These are phyloP conservation scores for Drosophila punjabiensis DNA, from an alignment of 1,140 invertebrate genomes.

Conservation along the genomic window DNA sequence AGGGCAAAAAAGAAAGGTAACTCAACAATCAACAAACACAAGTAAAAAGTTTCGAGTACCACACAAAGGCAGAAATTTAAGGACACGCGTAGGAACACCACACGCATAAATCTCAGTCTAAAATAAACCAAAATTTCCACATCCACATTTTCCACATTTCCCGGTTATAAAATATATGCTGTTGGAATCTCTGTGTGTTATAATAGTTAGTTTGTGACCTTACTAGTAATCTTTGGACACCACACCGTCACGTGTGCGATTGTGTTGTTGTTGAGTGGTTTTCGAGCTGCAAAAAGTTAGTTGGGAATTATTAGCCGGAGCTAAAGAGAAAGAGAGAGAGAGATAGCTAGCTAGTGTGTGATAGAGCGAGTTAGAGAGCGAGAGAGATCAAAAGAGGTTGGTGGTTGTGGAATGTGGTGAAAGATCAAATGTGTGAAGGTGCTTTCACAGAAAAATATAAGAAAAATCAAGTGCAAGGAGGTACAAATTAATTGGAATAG, in stretches of 20 bases:
- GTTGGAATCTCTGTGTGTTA: constrained; percentile 15
- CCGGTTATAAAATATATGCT: constrained; percentile 17
- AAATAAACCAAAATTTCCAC: constrained; percentile 5
- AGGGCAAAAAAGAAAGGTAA: constrained; percentile 15
- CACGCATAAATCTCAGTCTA: constrained; percentile 20
- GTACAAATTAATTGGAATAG: neutral
- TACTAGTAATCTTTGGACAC: constrained; percentile 30
- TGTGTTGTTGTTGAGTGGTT: constrained; percentile 37
- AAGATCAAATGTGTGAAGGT: constrained; percentile 14
- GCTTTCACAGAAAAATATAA: constrained; percentile 1
- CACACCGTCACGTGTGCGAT: constrained; percentile 27
- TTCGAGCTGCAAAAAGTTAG: constrained; percentile 49
- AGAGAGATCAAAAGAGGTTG: constrained; percentile 9
- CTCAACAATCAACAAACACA: constrained; percentile 33
- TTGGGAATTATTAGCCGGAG: constrained; percentile 34
- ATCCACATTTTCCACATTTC: constrained; percentile 20
- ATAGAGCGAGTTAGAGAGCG: constrained; percentile 5
- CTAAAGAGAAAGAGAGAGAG: constrained; percentile 15
- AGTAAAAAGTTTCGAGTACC: constrained; percentile 34
- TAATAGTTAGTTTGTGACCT: constrained; percentile 29
- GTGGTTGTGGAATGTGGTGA: constrained; percentile 32
- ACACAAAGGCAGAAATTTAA: constrained; percentile 26
- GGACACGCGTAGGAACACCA: neutral
- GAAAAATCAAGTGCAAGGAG: neutral
- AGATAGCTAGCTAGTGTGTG: constrained; percentile 22